Conservation (phyloP, 2,888 invertebrate genomes). For the Lasioglossum villosulum region DNA sequence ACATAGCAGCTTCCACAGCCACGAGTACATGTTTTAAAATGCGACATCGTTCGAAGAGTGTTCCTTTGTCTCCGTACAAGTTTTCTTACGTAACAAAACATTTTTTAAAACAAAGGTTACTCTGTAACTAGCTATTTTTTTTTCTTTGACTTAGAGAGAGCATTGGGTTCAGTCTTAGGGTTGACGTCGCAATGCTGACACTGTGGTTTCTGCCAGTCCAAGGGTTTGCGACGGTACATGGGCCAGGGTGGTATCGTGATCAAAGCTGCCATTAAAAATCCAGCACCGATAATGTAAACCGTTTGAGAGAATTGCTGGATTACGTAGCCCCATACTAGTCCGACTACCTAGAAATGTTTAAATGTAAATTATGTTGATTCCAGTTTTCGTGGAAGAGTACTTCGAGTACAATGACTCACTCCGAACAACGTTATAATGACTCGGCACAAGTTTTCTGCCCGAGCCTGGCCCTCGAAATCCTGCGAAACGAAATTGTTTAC, state of each 20-base stretch:
- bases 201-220: constrained; percentile 95
- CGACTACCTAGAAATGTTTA: constrained; percentile 87
- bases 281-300: constrained; percentile 96
- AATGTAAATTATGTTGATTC: neutral
- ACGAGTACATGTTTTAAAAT: constrained; percentile 31
- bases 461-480: constrained; percentile 96
- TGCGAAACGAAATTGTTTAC: constrained; percentile 75
- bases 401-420: constrained; percentile 83
- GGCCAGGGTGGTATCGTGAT: constrained; percentile 99
- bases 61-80: neutral
- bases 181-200: constrained; percentile 78
- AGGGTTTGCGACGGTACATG: constrained; percentile 94
- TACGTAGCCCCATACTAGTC: constrained; percentile 95
- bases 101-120: constrained; percentile 13
- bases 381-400: neutral
- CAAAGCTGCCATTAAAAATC: constrained; percentile 94
- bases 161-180: neutral
- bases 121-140: constrained; percentile 82
- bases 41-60: neutral
- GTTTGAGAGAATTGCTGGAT: constrained; percentile 98
- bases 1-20: neutral
- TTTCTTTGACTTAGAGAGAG: constrained; percentile 83
- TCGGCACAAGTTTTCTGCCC: constrained; percentile 95
- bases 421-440: constrained; percentile 96
- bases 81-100: constrained; percentile 12